phyloP scores from a whole-genome alignment of 2,113 vertebrate species.

The Osmerus mordax region DNA sequence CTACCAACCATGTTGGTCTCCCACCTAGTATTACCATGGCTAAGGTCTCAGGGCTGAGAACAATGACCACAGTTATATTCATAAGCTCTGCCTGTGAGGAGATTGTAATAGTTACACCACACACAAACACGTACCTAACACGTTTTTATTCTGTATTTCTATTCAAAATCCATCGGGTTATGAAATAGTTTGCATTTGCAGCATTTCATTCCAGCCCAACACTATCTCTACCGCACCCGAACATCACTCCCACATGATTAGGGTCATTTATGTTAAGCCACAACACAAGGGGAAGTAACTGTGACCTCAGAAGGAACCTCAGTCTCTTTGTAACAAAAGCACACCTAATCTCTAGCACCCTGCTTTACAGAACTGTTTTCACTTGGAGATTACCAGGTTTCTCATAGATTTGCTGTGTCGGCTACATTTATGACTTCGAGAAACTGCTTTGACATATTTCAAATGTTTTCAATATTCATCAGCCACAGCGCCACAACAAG shows the following conservation, averaged over 20 bases:
- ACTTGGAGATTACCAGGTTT: too few species aligned
- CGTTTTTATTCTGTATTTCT: slow-evolving; percentile 26
- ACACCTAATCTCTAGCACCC: too few species aligned
- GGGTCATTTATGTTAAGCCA: slow-evolving; percentile 22
- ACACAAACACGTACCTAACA: slow-evolving; percentile 3
- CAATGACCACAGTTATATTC: slow-evolving; percentile 48
- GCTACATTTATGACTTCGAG: too few species aligned
- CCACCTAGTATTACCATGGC: neutral
- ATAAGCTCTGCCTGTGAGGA: slow-evolving; percentile 42
- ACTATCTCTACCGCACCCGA: slow-evolving; percentile 9
- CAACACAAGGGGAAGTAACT: neutral
- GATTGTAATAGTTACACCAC: slow-evolving; percentile 30
- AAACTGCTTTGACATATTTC: neutral
- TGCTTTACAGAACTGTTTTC: too few species aligned
- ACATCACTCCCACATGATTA: slow-evolving; percentile 2
- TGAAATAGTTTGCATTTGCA: slow-evolving; percentile 50
- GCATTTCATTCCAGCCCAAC: slow-evolving; percentile 43
- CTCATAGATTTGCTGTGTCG: too few species aligned
- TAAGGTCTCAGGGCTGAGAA: slow-evolving; percentile 23
- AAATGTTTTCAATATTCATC: neutral
- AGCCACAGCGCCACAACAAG: neutral
- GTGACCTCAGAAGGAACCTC: too few species aligned
- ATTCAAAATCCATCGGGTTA: slow-evolving; percentile 52
- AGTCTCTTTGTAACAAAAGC: too few species aligned
- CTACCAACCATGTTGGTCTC: neutral